Percentiles rank a stretch among this genome's conserved stretches.
Evolutionary conservation across 2,888 invertebrate genomes (phyloP).

Genomic region (Macrophya annulata): DNA sequence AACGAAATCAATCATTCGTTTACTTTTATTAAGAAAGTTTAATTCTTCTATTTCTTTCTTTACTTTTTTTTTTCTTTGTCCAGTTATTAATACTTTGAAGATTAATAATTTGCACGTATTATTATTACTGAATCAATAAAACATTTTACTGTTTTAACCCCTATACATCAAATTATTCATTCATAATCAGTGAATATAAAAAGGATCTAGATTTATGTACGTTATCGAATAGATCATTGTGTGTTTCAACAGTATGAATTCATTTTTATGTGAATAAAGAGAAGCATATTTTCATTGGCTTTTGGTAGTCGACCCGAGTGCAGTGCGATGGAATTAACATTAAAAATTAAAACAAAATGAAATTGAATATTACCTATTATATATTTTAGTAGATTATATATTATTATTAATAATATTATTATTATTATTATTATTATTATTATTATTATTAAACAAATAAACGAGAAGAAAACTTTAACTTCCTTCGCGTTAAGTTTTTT

Average conservation of each 20-base stretch:
- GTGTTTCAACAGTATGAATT: slow-evolving; percentile 28
- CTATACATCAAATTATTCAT: not conserved
- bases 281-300: slow-evolving; percentile 40
- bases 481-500: slow-evolving; percentile 59
- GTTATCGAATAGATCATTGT: not conserved
- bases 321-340: slow-evolving; percentile 41
- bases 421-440: slow-evolving; percentile 30
- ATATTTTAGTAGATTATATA: slow-evolving; percentile 67
- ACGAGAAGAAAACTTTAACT: slow-evolving; percentile 13
- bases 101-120: not conserved
- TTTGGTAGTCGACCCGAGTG: slow-evolving; percentile 4
- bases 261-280: slow-evolving; percentile 45
- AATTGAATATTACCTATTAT: slow-evolving; percentile 51
- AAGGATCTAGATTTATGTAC: not conserved
- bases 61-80: not conserved
- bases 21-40: not conserved
- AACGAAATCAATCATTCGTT: not conserved
- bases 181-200: not conserved
- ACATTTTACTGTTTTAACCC: not conserved
- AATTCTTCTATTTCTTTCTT: not conserved
- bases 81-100: not conserved
- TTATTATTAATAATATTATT: slow-evolving; percentile 65
- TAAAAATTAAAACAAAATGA: slow-evolving; percentile 9
- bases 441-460: slow-evolving; percentile 67
- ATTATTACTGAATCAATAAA: not conserved